phyloP scores from a whole-genome alignment of 2,888 invertebrate genomes.

The Netelia virgata region DNA sequence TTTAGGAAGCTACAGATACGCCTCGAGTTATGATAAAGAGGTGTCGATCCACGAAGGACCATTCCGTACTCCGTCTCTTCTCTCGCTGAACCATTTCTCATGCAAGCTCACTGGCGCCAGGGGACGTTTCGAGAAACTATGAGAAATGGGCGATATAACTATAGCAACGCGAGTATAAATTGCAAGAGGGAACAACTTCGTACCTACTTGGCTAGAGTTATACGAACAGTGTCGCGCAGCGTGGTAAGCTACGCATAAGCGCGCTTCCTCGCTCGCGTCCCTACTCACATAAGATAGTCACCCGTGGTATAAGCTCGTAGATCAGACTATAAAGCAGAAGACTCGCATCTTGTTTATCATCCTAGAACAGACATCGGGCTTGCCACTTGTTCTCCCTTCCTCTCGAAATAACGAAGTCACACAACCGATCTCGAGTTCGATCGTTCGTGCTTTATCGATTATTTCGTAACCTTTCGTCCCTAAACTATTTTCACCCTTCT shows the following conservation, averaged over 20 bases:
- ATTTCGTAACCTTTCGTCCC: background rate
- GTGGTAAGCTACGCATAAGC: constrained; percentile 10
- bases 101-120: background rate
- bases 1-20: background rate
- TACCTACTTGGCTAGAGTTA: constrained; percentile 36
- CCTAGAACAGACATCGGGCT: constrained; percentile 13
- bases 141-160: constrained; percentile 19
- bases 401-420: no score
- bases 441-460: constrained; percentile 12
- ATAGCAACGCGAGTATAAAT: constrained; percentile 32
- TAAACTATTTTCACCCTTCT: background rate
- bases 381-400: background rate
- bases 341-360: constrained; percentile 17
- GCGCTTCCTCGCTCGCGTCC: constrained; percentile 4
- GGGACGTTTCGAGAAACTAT: background rate
- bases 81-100: background rate
- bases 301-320: constrained; percentile 20
- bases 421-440: background rate
- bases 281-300: constrained; percentile 43
- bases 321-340: constrained; percentile 28
- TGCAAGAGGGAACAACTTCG: constrained; percentile 3
- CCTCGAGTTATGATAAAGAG: background rate
- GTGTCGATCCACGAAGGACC: background rate
- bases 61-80: background rate
- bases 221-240: constrained; percentile 33